Evolutionary conservation across 2,797 vertebrate genomes (phyloP).

Genomic region (Gallinago stenura): DNA sequence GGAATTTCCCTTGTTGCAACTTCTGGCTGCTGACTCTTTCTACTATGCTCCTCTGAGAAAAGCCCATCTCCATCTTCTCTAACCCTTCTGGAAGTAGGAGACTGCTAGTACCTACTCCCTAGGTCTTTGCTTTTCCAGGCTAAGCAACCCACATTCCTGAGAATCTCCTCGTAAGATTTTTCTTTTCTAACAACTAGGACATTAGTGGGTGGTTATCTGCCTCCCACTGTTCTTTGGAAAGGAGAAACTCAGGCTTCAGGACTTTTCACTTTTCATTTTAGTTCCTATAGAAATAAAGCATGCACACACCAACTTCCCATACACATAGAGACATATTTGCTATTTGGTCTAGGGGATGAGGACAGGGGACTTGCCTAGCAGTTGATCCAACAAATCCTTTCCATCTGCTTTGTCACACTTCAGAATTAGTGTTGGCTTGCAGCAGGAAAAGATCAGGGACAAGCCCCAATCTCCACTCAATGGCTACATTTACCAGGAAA

Average conservation of each 20-base stretch:
- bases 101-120: background rate
- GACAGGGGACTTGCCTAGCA: background rate
- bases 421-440: background rate
- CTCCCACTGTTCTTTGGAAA: background rate
- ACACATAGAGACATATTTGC: fast-evolving
- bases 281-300: background rate
- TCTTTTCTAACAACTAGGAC: background rate
- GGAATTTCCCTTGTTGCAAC: background rate
- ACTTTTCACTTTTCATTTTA: slow-evolving; percentile 14
- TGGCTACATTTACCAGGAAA: background rate
- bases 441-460: background rate
- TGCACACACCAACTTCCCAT: background rate
- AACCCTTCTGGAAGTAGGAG: background rate
- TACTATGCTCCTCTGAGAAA: background rate
- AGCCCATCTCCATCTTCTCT: background rate
- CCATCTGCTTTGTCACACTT: background rate
- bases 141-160: background rate
- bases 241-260: background rate
- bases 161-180: background rate
- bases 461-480: background rate
- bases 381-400: background rate
- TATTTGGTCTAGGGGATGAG: background rate
- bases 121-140: background rate
- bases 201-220: background rate
- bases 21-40: background rate